These are phyloP conservation scores for Netelia fuscicornis DNA, from an alignment of 2,888 invertebrate species.

Conservation along the genomic window DNA sequence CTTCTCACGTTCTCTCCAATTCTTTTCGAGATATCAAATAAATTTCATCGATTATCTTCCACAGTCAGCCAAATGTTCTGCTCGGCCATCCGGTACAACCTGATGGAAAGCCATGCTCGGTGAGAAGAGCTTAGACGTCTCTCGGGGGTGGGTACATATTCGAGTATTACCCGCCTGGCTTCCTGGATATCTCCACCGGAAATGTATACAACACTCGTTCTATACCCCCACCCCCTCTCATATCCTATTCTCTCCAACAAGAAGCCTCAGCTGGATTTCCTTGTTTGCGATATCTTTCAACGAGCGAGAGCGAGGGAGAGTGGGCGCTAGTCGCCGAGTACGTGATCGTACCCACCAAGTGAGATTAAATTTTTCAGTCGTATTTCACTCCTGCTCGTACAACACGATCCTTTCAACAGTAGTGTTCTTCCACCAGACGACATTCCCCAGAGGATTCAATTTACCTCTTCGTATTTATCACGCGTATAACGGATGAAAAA, in stretches of 20 bases:
- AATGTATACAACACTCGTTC: constrained; percentile 17
- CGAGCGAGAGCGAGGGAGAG: background rate
- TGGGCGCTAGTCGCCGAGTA: background rate
- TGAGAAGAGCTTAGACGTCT: constrained; percentile 1
- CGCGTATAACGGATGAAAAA: background rate
- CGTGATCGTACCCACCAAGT: constrained; percentile 41
- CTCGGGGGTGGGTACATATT: constrained; percentile 12
- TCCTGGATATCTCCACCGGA: constrained; percentile 21
- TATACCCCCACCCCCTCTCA: background rate
- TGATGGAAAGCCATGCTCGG: background rate
- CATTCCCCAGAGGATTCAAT: background rate
- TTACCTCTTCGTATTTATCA: background rate
- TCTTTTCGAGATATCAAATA: background rate
- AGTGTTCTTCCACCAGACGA: constrained; percentile 7
- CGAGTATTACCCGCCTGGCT: constrained; percentile 35
- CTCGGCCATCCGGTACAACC: background rate
- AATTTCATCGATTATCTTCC: background rate
- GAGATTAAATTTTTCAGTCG: constrained; percentile 61
- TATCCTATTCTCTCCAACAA: constrained; percentile 28
- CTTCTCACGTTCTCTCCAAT: background rate
- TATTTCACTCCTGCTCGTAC: constrained; percentile 20
- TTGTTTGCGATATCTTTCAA: constrained; percentile 53
- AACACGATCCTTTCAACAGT: background rate
- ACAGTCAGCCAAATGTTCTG: background rate
- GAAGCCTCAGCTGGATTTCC: constrained; percentile 47